These are phyloP conservation scores for Leucoraja ocellata DNA, from an alignment of 2,797 vertebrate genomes.

Conservation along the genomic window DNA sequence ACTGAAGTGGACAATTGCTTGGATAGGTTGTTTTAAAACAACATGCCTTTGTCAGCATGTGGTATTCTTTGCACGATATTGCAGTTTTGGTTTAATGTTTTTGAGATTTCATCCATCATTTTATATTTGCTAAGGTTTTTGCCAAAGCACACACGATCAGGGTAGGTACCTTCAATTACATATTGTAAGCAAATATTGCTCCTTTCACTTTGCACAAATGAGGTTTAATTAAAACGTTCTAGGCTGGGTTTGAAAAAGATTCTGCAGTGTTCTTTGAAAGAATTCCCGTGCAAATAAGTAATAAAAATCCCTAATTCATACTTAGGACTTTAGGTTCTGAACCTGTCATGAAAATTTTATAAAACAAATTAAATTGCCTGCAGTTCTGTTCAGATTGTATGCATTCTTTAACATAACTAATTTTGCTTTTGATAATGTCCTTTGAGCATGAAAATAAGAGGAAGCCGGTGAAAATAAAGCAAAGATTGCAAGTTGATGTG, in stretches of 20 bases:
- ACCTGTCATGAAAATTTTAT: neutral
- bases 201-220: neutral
- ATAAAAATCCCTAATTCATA: neutral
- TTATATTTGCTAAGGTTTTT: neutral
- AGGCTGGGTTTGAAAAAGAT: neutral
- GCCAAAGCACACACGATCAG: neutral
- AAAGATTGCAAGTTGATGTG: too few relatives aligned
- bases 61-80: neutral
- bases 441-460: too few relatives aligned
- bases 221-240: neutral
- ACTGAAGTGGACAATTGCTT: constrained; percentile 6
- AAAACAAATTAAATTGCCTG: too few relatives aligned
- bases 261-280: neutral
- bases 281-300: neutral
- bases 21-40: neutral
- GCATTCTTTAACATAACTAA: too few relatives aligned
- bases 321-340: neutral
- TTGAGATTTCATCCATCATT: neutral
- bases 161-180: neutral
- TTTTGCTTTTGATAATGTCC: too few relatives aligned
- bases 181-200: neutral
- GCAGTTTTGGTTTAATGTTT: neutral
- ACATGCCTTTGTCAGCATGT: neutral
- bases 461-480: too few relatives aligned
- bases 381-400: too few relatives aligned